These are phyloP conservation scores for Lepus townsendii DNA, from an alignment of 2,797 vertebrate species.

Conservation along the genomic window DNA sequence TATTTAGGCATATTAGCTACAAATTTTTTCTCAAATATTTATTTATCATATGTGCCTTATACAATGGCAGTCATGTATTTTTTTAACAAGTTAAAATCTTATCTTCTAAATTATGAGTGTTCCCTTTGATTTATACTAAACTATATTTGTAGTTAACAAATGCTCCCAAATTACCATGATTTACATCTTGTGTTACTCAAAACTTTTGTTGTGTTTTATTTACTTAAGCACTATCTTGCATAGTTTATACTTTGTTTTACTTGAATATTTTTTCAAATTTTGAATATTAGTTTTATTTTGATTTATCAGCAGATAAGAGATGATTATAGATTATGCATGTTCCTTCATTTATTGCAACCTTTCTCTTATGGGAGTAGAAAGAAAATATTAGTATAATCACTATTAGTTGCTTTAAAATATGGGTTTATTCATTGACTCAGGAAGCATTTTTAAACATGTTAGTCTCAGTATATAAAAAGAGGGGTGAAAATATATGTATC, in stretches of 20 bases:
- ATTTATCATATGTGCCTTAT: slow-evolving; percentile 61
- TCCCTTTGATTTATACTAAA: slow-evolving; percentile 37
- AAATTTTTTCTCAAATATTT: slow-evolving; percentile 8
- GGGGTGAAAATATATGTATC: neutral
- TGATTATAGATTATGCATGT: neutral
- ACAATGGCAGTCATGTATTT: neutral
- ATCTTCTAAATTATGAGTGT: slow-evolving; percentile 46
- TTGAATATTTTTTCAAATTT: slow-evolving; percentile 57
- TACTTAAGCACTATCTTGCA: neutral
- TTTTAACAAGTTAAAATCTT: slow-evolving; percentile 49
- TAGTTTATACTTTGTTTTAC: slow-evolving; percentile 19
- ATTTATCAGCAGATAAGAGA: slow-evolving; percentile 11
- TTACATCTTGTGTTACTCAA: slow-evolving; percentile 44
- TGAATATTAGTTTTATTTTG: neutral
- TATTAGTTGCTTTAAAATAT: neutral
- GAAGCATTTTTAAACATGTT: neutral
- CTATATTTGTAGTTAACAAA: neutral
- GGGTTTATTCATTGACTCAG: neutral
- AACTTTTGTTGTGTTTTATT: neutral
- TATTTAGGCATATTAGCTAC: slow-evolving; percentile 48
- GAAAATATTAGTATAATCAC: neutral
- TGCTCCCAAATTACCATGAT: neutral
- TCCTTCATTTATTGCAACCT: neutral
- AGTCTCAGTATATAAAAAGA: neutral
- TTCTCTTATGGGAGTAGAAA: neutral